phyloP scores from a whole-genome alignment of 2,797 vertebrate genomes.

The Melanogrammus aeglefinus region DNA sequence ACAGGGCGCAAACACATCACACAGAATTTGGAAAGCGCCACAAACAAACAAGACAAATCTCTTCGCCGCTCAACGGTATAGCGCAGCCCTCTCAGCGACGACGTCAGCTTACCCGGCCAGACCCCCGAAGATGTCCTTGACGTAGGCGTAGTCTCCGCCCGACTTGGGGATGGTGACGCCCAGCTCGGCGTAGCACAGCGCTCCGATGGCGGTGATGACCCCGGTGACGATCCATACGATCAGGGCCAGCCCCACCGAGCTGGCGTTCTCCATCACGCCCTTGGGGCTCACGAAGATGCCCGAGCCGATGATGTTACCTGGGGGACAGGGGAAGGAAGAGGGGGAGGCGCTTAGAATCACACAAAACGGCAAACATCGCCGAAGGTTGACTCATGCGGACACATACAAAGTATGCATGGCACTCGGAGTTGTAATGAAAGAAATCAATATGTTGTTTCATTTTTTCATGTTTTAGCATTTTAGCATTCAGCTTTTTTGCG shows the following conservation, averaged over 20 bases:
- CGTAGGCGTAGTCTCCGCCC: constrained; percentile 90
- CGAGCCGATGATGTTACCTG: constrained; percentile 93
- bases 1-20: no score
- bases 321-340: not conserved
- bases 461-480: no score
- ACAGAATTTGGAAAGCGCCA: no score
- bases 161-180: constrained; percentile 94
- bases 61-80: no score
- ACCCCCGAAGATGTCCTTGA: constrained; percentile 93
- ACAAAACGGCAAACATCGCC: no score
- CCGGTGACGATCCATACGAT: constrained; percentile 89
- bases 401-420: no score
- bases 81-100: no score
- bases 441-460: no score
- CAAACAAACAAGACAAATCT: no score
- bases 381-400: no score
- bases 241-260: constrained; percentile 86
- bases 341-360: not conserved
- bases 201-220: constrained; percentile 87
- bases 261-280: constrained; percentile 89
- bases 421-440: no score
- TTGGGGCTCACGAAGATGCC: constrained; percentile 94
- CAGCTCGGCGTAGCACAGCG: constrained; percentile 89
- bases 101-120: constrained; percentile 82
- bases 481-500: no score